Conservation (phyloP, 2,113 vertebrate genomes). For the Herpailurus yagouaroundi region DNA sequence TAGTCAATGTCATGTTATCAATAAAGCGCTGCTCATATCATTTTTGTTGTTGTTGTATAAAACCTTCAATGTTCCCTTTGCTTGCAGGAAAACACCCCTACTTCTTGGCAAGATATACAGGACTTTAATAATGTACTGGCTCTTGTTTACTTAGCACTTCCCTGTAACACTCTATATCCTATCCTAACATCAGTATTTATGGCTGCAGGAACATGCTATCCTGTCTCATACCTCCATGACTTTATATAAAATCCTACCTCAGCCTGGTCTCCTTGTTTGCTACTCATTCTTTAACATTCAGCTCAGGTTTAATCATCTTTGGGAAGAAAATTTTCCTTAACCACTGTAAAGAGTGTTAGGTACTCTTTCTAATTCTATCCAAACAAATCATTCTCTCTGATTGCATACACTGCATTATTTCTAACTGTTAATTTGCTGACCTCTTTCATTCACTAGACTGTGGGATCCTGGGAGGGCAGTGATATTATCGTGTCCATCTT, state of each 20-base stretch:
- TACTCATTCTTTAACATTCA: constrained; percentile 13
- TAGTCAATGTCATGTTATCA: background rate
- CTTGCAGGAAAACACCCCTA: background rate
- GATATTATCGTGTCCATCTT: background rate
- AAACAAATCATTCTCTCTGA: background rate
- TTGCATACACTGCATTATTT: background rate
- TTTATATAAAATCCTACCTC: background rate
- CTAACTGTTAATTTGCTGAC: background rate
- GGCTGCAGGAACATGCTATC: background rate
- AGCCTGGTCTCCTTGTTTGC: background rate
- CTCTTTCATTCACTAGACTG: background rate
- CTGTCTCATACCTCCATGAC: background rate
- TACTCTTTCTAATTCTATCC: background rate
- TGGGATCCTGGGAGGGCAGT: background rate
- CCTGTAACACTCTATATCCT: background rate
- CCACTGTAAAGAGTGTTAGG: background rate
- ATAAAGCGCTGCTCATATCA: background rate
- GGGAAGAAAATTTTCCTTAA: background rate
- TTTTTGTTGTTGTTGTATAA: background rate
- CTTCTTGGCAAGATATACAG: background rate
- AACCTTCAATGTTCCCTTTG: background rate
- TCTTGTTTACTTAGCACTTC: background rate
- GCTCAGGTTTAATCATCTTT: background rate
- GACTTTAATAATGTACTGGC: background rate
- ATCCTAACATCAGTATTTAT: background rate